Evolutionary conservation across 2,888 invertebrate species (phyloP).

Genomic region (Meghimatium bilineatum): DNA sequence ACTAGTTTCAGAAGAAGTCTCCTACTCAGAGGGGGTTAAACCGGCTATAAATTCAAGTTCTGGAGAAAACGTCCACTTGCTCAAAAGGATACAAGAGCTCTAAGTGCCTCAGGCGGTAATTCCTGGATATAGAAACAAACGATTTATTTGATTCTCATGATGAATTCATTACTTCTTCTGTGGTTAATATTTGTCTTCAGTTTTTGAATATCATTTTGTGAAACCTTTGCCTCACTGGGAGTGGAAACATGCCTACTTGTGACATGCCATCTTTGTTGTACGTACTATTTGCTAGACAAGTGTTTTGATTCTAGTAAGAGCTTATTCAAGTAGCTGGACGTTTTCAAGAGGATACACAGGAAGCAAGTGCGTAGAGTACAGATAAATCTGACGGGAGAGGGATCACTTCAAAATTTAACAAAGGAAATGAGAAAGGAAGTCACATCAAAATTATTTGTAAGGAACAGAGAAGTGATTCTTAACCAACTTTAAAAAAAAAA

Average conservation of each 20-base stretch:
- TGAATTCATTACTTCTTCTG: no score
- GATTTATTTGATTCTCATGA: no score
- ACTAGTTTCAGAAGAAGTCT: no score
- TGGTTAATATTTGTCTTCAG: no score
- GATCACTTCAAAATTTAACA: neutral
- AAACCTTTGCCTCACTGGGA: neutral
- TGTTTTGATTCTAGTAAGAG: neutral
- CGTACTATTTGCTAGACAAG: neutral
- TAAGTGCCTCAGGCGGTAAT: no score
- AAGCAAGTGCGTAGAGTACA: neutral
- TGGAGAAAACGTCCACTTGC: no score
- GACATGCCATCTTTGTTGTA: neutral
- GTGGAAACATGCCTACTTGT: neutral
- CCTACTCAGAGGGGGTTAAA: no score
- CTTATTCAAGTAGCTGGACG: neutral
- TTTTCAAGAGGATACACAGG: slow-evolving; percentile 1
- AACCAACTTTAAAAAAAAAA: neutral
- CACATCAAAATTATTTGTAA: neutral
- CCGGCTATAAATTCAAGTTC: no score
- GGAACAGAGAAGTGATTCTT: neutral
- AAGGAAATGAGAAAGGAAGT: neutral
- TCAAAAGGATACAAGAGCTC: no score
- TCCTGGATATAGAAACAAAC: no score
- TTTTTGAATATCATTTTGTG: no score
- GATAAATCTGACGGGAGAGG: neutral